Base-by-base conservation (phyloP, 2,113 vertebrate species). In the Mugil cephalus region DNA sequence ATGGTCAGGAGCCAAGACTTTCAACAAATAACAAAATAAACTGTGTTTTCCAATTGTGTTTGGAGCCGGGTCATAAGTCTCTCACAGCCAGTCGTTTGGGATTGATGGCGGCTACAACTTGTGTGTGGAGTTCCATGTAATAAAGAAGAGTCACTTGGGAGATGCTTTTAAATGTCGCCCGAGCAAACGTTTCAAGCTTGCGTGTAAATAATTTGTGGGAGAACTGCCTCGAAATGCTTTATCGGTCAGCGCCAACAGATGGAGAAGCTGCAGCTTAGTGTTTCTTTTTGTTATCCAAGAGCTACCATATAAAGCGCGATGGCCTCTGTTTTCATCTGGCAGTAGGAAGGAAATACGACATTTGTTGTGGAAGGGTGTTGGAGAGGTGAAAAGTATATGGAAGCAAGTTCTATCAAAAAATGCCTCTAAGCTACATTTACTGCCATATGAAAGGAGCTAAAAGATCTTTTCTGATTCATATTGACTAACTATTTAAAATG, bases 161-260 rank as follows among this genome's bases (percentile, higher is more conserved):
- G 65, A 79, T 67, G 48, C 15, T 38, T 71, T 74, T 40, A 62
- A 47, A 86, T 67, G 45, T 65, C 14, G 4, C 36, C 52, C 24
- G 30, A 75, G 67, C 63, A 65, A 87, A 77, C 42, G 42, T 15
- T 43, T 78, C 4, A 46, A 62, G 46, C 63, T 67, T 24, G 18
- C 58, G 46, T 87, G 62, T 67, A 76, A 85, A 69, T 88, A 80
- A 72, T 72, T 76, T 69, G 61, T 73, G 72, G 77, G 45, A 74
- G 42, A 70, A 75, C 30, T 51, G 67, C 67, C 18, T 64, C 68
- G 43, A 69, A 74, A 75, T 64, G 7, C 66, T 74, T 65, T 53
- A 75, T 53, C 19, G 34, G 64, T 80, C 60, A 66, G 54, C 50
- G 52, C 56, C 56, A 85, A 67, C 74, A 88, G 85, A 71, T 86